Base-by-base conservation (phyloP, 2,797 vertebrate genomes). In the Podarcis lilfordi region DNA sequence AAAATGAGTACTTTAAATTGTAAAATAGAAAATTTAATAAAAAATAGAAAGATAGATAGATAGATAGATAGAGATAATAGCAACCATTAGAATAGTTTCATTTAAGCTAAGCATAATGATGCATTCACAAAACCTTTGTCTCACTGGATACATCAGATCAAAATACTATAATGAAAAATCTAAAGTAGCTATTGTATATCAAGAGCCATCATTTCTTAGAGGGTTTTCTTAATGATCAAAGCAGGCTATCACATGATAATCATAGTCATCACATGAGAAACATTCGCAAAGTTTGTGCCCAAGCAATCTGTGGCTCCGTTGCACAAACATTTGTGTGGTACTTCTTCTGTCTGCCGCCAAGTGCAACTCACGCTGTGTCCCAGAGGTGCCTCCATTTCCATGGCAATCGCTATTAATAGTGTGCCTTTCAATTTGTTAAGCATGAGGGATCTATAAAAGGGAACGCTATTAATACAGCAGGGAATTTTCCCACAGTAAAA, bases 401-500 rank as follows among this genome's bases (percentile, higher is more conserved):
- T 89, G 92, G 83, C 43, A 89, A 61, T 32, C 45, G 84, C 84
- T 86, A 92, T 89, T 89, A 91, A 91, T 85, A 92, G 93, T 90
- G 59, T 61, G 85, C 25, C 68, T 80, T 85, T 85, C 91, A 64
- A 90, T 92, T 93, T 95, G 92, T 81, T 86, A 84, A 93, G 92
- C 94, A 86, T 87, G 76, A 93, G 94, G 90, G 92, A 95, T 94
- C 91, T 86, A 88, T 95, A 92, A 95, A 95, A 95, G 92, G 29
- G 81, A 2, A 92, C 91, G 85, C 55, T 89, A 9, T 89, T 93
- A 69, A 91, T 94, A 89, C 80, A 89, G 87, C 77, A 89, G 89
- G 88, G 91, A 92, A 94, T 94, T 95, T 96, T 95, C 93, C 94
- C 94, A 94, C 92, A 91, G 90, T 88, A 88, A 94, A 93, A 94